Evolutionary conservation across 2,113 vertebrate species (phyloP), one percentile per base, ranked within the genome.

Genomic region (Paramisgurnus dabryanus): DNA sequence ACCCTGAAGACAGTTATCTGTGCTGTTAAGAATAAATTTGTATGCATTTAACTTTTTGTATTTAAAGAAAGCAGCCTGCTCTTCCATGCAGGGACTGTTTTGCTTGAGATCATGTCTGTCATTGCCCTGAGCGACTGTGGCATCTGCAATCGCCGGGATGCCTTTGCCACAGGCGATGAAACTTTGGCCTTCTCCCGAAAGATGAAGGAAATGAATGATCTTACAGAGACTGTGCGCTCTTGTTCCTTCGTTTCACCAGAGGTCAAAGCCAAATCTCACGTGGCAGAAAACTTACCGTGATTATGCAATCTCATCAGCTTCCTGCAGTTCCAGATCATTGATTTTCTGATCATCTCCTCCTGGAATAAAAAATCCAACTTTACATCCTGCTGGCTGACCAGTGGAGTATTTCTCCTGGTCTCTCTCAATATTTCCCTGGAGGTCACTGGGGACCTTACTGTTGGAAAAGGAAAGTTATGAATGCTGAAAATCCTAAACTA

Each of bases 61-160:
- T 78, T 76, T 68, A 9, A 34, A 45, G 43, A 80, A 57, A 22
- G 50, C 10, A 43, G 66, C 15, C 41, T 15, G 22, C 58, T 81
- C 76, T 80, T n/a, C 18, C 45, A 53, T 18, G 17, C 55, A 74
- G 61, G 76, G 66, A 69, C 39, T 50, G 61, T 68, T 72, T 68
- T 69, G 57, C 80, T 82, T 72, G 65, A 49, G 71, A 76, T 80
- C 80, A 82, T 84, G 67, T 74, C 79, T 61, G 49, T 74, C 75
- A 55, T 79, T 81, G 82, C 83, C 78, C 5, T 13, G 74, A 39
- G 83, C 78, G 83, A 79, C 18, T 67, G 67, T 79, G 80, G 69
- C 79, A 73, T 63, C 67, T 22, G 75, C 55, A 78, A 61, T 18
- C n/a, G 47, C 18, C 47, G 6, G 57, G 74, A 63, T 66, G 76